Base-by-base conservation (phyloP, 2,888 invertebrate genomes). In the Hermaeophaga mercurialis region DNA sequence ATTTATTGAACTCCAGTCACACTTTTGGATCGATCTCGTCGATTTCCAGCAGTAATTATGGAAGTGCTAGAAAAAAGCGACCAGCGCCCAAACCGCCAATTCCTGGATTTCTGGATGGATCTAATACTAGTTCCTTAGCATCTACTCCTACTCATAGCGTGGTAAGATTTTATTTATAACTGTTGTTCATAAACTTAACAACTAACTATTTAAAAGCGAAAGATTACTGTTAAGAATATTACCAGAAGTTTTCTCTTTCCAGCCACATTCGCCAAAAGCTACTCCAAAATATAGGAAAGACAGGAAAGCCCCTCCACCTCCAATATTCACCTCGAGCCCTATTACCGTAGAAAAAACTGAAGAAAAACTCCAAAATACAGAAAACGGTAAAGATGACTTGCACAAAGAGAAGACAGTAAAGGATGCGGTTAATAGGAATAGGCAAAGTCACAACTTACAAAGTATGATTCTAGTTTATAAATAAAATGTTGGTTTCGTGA, bases 81-180 rank as follows among this genome's bases (percentile, higher is more conserved):
- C 84, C 81, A 15, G 89, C 89, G n/a, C 89, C 89, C 3, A 84
- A 82, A 24, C 89, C 89, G 48, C 87, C 84, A 3, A 57, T 63
- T 46, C 69, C 59, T 3, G 59, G 34, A 52, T 57, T 50, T 44
- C 59, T 43, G 36, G 56, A 59, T n/a, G 70, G 68, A 34, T 71
- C 73, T 2, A 65, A 67, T 3, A 64, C 62, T n/a, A 62, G 66
- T 54, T 76, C 75, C 2, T 38, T 72, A 15, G 68, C 73, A 5
- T 74, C 77, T 0, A 78, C 74, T 62, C 76, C 77, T 5, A 68
- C 69, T 50, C 69, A 69, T 33, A 78, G 76, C 57, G 68, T 70
- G 56, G 78, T 79, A 67, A 73, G 78, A 73, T 38, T 11, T 22
- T 22, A n/a, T n/a, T n/a, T n/a, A n/a, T n/a, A n/a, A n/a, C n/a